phyloP scores from a whole-genome alignment of 2,113 vertebrate genomes.

The Rhynchopsitta pachyrhyncha region DNA sequence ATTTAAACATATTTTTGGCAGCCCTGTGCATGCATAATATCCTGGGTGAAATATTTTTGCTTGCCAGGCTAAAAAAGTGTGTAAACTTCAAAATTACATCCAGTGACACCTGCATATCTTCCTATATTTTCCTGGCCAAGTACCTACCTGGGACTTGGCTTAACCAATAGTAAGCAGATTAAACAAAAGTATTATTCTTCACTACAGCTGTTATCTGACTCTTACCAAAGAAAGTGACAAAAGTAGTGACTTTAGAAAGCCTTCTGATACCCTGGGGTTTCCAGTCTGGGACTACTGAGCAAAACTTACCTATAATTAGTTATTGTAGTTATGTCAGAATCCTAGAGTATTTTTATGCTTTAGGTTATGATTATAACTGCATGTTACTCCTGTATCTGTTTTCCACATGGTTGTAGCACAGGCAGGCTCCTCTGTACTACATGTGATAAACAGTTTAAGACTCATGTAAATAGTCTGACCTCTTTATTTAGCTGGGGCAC shows the following conservation, averaged over 20 bases:
- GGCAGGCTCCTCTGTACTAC: neutral
- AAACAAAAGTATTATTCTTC: constrained; percentile 5
- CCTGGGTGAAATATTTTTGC: constrained; percentile 56
- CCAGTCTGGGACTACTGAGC: neutral
- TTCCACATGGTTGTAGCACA: neutral
- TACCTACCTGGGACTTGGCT: neutral
- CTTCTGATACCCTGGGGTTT: neutral
- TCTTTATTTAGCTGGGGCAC: neutral
- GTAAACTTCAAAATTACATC: constrained; percentile 46
- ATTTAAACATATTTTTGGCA: constrained; percentile 60
- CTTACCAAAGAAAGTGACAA: neutral
- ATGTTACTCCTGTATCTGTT: neutral
- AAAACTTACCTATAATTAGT: neutral
- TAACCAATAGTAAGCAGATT: neutral
- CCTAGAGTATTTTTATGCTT: neutral
- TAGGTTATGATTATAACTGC: neutral
- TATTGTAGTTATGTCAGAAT: neutral
- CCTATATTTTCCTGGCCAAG: neutral
- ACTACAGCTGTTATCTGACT: neutral
- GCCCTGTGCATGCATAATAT: constrained; percentile 29
- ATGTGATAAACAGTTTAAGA: constrained; percentile 1
- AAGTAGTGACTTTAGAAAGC: neutral
- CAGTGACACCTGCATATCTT: constrained; percentile 16
- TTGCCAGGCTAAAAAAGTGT: constrained; percentile 61
- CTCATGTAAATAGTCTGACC: neutral